phyloP scores from a whole-genome alignment of 2,113 vertebrate species.

The Sinocyclocheilus grahami region DNA sequence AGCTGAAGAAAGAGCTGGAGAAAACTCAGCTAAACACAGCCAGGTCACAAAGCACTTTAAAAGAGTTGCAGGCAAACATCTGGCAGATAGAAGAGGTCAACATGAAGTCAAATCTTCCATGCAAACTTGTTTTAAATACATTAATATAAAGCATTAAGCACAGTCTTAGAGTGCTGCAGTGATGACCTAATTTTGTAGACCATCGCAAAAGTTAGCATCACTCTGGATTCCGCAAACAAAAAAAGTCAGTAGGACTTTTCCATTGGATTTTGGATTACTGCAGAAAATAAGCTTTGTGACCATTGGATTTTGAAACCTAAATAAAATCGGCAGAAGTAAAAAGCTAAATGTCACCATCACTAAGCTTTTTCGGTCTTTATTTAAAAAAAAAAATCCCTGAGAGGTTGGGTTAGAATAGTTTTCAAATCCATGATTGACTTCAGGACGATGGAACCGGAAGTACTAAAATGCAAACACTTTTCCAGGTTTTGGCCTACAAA shows the following conservation, averaged over 20 bases:
- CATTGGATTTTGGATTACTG: neutral
- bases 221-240: too few species aligned
- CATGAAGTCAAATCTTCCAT: neutral
- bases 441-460: neutral
- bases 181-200: too few species aligned
- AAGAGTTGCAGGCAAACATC: conserved; percentile 34
- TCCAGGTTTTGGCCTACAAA: neutral
- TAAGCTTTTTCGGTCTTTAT: neutral
- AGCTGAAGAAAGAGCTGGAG: conserved; percentile 31
- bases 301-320: neutral
- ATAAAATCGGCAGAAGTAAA: neutral
- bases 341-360: neutral
- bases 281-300: neutral
- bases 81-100: conserved; percentile 25
- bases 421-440: neutral
- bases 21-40: neutral
- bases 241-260: too few species aligned
- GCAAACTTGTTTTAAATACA: neutral
- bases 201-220: too few species aligned
- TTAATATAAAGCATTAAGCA: neutral
- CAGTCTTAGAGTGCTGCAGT: neutral
- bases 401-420: neutral
- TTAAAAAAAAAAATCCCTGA: too few species aligned
- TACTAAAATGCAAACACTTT: neutral
- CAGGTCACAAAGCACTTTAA: neutral